These are phyloP conservation scores for Penelope pileata DNA, from an alignment of 2,113 vertebrate species.

Conservation along the genomic window DNA sequence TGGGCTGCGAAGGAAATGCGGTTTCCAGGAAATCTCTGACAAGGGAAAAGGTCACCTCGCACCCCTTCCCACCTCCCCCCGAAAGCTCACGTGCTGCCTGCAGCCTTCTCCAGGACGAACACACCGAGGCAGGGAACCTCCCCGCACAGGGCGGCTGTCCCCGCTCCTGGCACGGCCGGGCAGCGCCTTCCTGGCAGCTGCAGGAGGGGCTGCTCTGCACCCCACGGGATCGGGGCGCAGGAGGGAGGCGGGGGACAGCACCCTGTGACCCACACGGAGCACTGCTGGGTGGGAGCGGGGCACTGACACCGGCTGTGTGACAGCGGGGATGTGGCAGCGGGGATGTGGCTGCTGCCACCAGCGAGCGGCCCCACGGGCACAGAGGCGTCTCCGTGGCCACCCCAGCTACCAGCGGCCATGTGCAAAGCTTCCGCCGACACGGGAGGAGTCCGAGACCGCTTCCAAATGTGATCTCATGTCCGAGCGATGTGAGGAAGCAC, in stretches of 20 bases:
- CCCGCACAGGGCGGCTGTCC: not conserved
- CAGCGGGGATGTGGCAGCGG: no score
- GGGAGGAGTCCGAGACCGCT: not conserved
- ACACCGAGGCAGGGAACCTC: not conserved
- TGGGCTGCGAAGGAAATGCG: not conserved
- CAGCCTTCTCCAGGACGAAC: not conserved
- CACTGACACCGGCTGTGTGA: no score
- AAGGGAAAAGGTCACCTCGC: not conserved
- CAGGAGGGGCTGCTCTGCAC: no score
- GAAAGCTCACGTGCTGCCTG: not conserved
- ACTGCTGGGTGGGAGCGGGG: not conserved
- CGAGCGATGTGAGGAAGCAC: not conserved
- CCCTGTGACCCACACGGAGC: not conserved
- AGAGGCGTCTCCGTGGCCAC: not conserved
- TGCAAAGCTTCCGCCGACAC: not conserved
- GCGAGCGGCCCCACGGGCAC: not conserved
- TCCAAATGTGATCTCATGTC: slow-evolving; percentile 7
- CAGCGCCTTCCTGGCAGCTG: accelerated
- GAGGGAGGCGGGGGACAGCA: no score
- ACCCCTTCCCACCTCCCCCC: not conserved
- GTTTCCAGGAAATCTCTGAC: not conserved
- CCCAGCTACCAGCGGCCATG: not conserved
- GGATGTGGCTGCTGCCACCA: not conserved
- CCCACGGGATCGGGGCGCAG: not conserved
- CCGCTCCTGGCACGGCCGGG: not conserved